Evolutionary conservation across 2,113 vertebrate genomes (phyloP).

Genomic region (Cheilinus undulatus): DNA sequence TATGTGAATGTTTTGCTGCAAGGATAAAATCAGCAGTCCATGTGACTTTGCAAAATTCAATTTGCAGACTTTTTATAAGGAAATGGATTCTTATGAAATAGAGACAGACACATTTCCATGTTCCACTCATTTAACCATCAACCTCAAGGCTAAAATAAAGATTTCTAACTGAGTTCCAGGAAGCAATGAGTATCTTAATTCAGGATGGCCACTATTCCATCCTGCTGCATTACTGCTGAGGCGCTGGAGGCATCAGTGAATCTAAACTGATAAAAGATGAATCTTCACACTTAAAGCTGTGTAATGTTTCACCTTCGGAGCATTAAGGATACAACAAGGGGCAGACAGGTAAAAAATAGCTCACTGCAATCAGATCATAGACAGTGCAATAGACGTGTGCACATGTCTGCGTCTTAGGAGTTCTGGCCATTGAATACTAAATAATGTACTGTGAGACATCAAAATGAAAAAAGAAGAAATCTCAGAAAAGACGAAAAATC

Average conservation of each 20-base stretch:
- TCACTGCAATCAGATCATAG: background rate
- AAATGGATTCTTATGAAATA: background rate
- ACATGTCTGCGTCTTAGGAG: background rate
- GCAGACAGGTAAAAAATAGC: background rate
- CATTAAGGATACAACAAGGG: background rate
- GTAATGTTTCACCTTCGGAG: background rate
- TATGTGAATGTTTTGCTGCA: background rate
- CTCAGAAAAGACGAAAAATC: too few relatives aligned
- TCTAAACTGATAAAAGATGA: background rate
- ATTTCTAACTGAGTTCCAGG: background rate
- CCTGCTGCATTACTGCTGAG: background rate
- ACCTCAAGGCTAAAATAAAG: background rate
- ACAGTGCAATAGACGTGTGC: too few relatives aligned
- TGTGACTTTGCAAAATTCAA: background rate
- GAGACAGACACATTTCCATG: background rate
- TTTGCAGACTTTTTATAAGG: background rate
- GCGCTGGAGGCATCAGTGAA: background rate
- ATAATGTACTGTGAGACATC: too few relatives aligned
- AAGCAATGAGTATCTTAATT: background rate
- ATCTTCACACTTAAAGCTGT: background rate
- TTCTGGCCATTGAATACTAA: background rate
- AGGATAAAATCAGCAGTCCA: slow-evolving; percentile 3
- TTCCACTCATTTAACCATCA: background rate
- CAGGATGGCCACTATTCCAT: background rate
- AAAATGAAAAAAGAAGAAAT: too few relatives aligned